Conservation (phyloP, 2,888 invertebrate genomes). For the Leptinotarsa haldemani region DNA sequence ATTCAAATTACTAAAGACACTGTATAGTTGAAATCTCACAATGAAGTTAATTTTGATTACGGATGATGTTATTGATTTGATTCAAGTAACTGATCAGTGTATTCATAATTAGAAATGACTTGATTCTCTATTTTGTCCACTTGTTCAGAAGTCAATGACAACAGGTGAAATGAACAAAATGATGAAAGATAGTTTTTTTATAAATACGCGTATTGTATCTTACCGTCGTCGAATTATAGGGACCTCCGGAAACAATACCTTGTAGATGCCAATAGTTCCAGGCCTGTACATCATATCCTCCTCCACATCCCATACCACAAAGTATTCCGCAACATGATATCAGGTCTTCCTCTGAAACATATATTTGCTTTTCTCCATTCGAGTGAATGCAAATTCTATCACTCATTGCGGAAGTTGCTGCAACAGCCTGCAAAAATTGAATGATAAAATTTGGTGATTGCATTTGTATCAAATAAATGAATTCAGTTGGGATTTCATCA, state of each 20-base stretch:
- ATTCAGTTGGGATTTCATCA: too few species aligned
- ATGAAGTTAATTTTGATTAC: too few species aligned
- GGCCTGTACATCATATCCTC: slow-evolving; percentile 81
- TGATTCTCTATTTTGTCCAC: too few species aligned
- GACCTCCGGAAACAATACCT: slow-evolving; percentile 88
- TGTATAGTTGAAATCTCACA: too few species aligned
- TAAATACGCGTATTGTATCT: not conserved
- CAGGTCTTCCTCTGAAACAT: slow-evolving; percentile 84
- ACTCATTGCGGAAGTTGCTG: slow-evolving; percentile 88
- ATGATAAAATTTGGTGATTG: not conserved
- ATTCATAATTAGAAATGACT: too few species aligned
- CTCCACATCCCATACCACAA: slow-evolving; percentile 84
- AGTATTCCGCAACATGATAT: slow-evolving; percentile 77
- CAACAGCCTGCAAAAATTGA: slow-evolving; percentile 75
- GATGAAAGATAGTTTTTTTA: too few species aligned
- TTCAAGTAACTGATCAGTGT: too few species aligned
- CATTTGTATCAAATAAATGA: too few species aligned
- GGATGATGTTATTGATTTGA: too few species aligned
- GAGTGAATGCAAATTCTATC: slow-evolving; percentile 86
- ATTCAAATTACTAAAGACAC: too few species aligned
- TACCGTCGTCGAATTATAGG: slow-evolving; percentile 74
- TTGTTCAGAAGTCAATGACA: too few species aligned
- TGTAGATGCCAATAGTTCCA: slow-evolving; percentile 85
- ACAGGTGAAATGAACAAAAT: too few species aligned
- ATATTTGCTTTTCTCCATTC: slow-evolving; percentile 74